These are phyloP conservation scores for Parasteatoda lunata DNA, from an alignment of 2,888 invertebrate genomes.

Conservation along the genomic window DNA sequence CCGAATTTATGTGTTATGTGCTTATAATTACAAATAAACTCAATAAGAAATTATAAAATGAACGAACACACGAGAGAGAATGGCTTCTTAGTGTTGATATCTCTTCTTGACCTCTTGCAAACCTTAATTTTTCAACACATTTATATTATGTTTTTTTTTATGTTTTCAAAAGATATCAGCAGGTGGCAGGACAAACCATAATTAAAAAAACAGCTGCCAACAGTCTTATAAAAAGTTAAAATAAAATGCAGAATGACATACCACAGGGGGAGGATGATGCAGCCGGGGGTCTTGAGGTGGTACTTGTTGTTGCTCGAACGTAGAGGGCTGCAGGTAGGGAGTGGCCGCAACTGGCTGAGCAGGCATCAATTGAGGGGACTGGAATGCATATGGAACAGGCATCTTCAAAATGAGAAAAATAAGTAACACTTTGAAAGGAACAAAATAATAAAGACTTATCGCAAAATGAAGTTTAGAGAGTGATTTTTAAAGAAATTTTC, in stretches of 20 bases:
- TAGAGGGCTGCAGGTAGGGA: constrained; percentile 73
- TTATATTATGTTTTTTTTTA: too few species aligned
- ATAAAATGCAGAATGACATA: neutral
- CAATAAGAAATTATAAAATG: too few species aligned
- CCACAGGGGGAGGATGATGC: constrained; percentile 2
- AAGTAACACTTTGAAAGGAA: constrained; percentile 32
- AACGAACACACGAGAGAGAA: too few species aligned
- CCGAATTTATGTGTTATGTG: too few species aligned
- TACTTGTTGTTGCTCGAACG: constrained; percentile 73
- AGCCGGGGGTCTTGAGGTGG: constrained; percentile 6
- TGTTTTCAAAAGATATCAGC: too few species aligned
- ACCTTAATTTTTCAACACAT: too few species aligned
- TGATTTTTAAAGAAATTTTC: neutral
- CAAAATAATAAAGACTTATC: neutral
- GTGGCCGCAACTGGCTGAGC: constrained; percentile 71
- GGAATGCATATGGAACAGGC: constrained; percentile 67
- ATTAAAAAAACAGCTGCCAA: neutral
- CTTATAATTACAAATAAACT: too few species aligned
- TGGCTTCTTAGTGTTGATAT: too few species aligned
- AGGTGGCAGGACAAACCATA: too few species aligned
- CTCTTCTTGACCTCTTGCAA: too few species aligned
- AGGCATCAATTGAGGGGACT: constrained; percentile 49
- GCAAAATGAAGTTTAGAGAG: neutral
- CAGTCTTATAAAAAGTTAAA: neutral
- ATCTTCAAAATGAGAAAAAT: constrained; percentile 59